These are phyloP conservation scores for Muscidifurax raptorellus DNA, from an alignment of 1,140 invertebrate genomes.

Conservation along the genomic window DNA sequence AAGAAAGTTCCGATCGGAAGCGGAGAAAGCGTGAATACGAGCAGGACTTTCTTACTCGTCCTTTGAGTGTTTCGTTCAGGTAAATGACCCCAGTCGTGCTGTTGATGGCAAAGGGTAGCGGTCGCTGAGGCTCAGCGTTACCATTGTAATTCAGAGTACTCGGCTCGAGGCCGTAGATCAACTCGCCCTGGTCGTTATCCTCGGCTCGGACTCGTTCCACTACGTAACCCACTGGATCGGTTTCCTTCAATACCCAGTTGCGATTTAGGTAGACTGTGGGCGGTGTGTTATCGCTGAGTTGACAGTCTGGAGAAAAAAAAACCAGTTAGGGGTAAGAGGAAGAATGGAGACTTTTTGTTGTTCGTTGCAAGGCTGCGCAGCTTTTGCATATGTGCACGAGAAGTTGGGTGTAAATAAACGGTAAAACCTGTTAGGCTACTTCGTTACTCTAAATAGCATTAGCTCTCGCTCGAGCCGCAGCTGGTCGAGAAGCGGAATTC, in stretches of 20 bases:
- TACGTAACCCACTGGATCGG: constrained; percentile 79
- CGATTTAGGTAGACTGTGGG: constrained; percentile 78
- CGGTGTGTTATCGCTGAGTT: constrained; percentile 73
- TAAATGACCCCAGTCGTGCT: constrained; percentile 81
- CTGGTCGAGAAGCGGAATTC: no score
- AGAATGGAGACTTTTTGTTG: background rate
- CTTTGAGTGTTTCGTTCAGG: constrained; percentile 82
- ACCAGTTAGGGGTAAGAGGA: background rate
- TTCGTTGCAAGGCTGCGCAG: background rate
- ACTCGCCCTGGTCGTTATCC: constrained; percentile 79
- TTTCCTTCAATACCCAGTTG: constrained; percentile 81
- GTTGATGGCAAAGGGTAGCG: constrained; percentile 83
- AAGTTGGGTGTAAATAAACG: no score
- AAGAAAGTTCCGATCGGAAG: background rate
- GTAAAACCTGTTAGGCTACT: no score
- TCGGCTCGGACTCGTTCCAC: constrained; percentile 78
- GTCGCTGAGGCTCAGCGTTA: constrained; percentile 59
- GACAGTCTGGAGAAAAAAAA: constrained; percentile 53
- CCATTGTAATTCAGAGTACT: constrained; percentile 63
- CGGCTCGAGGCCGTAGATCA: constrained; percentile 81
- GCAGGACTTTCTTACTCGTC: constrained; percentile 76
- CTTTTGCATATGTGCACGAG: background rate
- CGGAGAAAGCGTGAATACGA: constrained; percentile 5
- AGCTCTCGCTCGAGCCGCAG: no score
- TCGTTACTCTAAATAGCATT: no score